These are phyloP conservation scores for Actenoides hombroni DNA, from an alignment of 2,113 vertebrate genomes.

Conservation along the genomic window DNA sequence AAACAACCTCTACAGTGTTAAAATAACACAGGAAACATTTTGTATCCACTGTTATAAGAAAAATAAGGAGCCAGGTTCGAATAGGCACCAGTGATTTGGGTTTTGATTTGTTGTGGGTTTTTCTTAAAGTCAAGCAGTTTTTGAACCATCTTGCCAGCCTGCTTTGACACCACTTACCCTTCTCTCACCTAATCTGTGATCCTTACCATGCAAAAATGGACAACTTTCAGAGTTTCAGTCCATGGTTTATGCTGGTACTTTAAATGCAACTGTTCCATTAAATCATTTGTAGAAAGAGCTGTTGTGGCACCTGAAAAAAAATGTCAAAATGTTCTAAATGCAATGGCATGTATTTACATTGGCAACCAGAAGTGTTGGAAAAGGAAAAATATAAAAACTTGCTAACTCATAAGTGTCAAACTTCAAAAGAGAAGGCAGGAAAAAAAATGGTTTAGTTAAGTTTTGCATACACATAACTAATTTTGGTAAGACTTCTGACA, in stretches of 20 bases:
- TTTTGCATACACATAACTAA: not conserved
- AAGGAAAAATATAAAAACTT: not conserved
- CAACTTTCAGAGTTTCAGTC: slow-evolving; percentile 82
- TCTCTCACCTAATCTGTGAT: not conserved
- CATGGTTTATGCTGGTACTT: slow-evolving; percentile 83
- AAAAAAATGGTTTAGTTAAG: not conserved
- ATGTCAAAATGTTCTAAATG: not conserved
- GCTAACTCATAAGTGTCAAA: not conserved
- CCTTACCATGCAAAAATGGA: slow-evolving; percentile 83
- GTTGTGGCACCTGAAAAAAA: slow-evolving; percentile 35
- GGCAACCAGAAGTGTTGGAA: not conserved
- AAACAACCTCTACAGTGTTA: not conserved
- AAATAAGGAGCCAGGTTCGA: not conserved
- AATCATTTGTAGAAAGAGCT: slow-evolving; percentile 13
- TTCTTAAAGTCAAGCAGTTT: not conserved
- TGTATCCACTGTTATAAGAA: not conserved
- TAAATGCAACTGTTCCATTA: slow-evolving; percentile 68
- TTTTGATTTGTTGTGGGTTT: not conserved
- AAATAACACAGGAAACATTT: not conserved
- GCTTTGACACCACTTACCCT: not conserved
- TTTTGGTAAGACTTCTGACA: not conserved
- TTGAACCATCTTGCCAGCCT: not conserved
- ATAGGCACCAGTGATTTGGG: not conserved
- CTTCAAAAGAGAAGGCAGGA: not conserved
- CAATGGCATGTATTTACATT: not conserved